A percentile compares a stretch with the other conserved stretches of the same genome.
Conservation (phyloP, 2,797 vertebrate species). For the Tragelaphus oryx region DNA sequence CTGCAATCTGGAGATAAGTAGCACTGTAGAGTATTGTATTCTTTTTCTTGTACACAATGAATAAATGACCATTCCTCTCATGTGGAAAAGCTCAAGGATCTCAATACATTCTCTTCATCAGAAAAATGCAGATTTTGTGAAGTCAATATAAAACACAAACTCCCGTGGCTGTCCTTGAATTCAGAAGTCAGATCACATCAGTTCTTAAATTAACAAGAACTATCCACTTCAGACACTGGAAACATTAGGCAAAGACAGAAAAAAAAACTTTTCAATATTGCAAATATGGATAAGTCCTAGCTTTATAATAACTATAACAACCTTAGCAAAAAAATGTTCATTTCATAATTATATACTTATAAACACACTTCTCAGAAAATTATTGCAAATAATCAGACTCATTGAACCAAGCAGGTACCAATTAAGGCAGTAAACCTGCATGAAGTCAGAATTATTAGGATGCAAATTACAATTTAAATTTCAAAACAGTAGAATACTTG, state of each 20-base stretch:
- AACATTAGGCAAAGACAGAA: background rate
- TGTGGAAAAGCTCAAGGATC: conserved; percentile 15
- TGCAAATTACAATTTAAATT: conserved; percentile 39
- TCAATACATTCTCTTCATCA: conserved; percentile 37
- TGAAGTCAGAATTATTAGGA: background rate
- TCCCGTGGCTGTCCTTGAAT: background rate
- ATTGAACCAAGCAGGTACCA: background rate
- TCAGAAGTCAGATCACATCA: conserved; percentile 28
- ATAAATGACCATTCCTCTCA: conserved; percentile 35
- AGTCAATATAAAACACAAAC: conserved; percentile 31
- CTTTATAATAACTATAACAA: background rate
- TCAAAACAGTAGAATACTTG: background rate
- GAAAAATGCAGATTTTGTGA: conserved; percentile 54
- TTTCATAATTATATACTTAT: background rate
- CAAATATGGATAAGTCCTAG: background rate
- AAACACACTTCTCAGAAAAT: background rate
- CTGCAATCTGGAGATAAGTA: background rate
- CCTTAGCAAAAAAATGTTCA: background rate
- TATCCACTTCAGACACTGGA: background rate
- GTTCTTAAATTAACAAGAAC: conserved; percentile 18
- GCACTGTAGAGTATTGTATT: background rate
- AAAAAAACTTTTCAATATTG: background rate
- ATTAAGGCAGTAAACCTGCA: background rate
- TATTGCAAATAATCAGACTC: background rate
- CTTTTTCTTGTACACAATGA: background rate